Evolutionary conservation across 2,797 vertebrate genomes (phyloP).

Genomic region (Galaxias olidus): DNA sequence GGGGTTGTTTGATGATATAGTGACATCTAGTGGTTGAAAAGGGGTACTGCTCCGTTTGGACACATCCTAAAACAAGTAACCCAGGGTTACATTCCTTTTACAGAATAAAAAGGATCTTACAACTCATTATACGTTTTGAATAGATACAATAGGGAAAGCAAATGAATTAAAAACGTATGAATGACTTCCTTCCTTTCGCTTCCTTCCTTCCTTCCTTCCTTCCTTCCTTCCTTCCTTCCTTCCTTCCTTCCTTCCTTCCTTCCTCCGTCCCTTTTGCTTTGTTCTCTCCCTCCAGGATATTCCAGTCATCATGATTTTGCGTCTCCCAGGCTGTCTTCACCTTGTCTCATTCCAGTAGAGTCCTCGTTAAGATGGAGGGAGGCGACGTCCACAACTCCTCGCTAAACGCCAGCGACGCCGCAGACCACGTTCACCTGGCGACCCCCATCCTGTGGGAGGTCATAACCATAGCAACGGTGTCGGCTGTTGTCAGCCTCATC

Average conservation of each 20-base stretch:
- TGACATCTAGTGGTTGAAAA: conserved; percentile 37
- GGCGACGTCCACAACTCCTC: conserved; percentile 77
- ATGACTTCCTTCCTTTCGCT: too few relatives aligned
- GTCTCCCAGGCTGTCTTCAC: background rate
- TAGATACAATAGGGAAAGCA: too few relatives aligned
- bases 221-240: conserved; percentile 6
- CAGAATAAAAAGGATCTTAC: conserved; percentile 5
- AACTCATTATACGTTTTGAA: too few relatives aligned
- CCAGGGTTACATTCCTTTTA: too few relatives aligned
- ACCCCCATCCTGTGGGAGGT: conserved; percentile 91
- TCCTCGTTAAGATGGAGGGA: conserved; percentile 77
- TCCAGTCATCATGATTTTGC: conserved; percentile 34
- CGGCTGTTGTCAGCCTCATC: conserved; percentile 91
- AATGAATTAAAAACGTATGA: too few relatives aligned
- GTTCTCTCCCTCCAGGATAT: conserved; percentile 39
- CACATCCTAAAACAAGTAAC: background rate
- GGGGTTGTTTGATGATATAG: too few relatives aligned
- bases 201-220: conserved; percentile 23
- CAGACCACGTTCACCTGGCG: conserved; percentile 69
- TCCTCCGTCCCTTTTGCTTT: too few relatives aligned
- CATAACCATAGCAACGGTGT: conserved; percentile 90
- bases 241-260: too few relatives aligned
- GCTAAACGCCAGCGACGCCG: conserved; percentile 72
- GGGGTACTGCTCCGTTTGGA: background rate
- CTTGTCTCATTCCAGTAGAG: conserved; percentile 40